A percentile compares a stretch with the other conserved stretches of the same genome.
phyloP scores from a whole-genome alignment of 1,140 invertebrate species.

The Zaprionus davidi region DNA sequence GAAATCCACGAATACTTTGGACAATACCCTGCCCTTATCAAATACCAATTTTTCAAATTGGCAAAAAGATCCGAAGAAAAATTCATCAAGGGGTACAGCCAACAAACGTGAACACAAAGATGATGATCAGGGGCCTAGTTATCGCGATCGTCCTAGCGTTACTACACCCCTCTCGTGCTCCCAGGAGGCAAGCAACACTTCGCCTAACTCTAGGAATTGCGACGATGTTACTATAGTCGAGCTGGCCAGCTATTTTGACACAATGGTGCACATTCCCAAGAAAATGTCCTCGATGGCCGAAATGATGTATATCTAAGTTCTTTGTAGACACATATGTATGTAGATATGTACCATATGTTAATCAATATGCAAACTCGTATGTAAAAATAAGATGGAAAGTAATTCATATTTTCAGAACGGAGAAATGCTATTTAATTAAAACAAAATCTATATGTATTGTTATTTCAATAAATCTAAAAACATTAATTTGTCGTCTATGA shows the following conservation, averaged over 20 bases:
- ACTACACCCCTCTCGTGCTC: constrained; percentile 85
- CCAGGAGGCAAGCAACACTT: constrained; percentile 86
- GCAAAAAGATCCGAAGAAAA: constrained; percentile 20
- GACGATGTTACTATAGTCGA: constrained; percentile 94
- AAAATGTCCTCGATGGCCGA: constrained; percentile 98
- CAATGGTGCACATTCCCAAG: constrained; percentile 96
- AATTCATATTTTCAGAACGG: neutral
- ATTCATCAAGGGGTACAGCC: neutral
- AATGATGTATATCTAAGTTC: constrained; percentile 95
- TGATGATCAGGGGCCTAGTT: neutral
- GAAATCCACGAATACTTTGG: constrained; percentile 35
- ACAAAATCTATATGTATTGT: constrained; percentile 3
- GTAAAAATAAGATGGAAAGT: neutral
- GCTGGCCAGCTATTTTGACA: constrained; percentile 96
- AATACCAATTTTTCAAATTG: constrained; percentile 55
- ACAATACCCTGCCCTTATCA: constrained; percentile 24
- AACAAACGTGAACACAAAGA: neutral
- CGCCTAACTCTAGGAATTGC: constrained; percentile 85
- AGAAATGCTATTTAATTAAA: constrained; percentile 1
- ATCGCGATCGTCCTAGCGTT: constrained; percentile 38
- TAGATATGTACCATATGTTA: constrained; percentile 4
- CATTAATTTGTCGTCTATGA: neutral
- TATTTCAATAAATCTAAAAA: constrained; percentile 1
- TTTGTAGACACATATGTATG: neutral
- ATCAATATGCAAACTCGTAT: neutral